phyloP scores from a whole-genome alignment of 2,113 vertebrate genomes.

The Edolisoma coerulescens region DNA sequence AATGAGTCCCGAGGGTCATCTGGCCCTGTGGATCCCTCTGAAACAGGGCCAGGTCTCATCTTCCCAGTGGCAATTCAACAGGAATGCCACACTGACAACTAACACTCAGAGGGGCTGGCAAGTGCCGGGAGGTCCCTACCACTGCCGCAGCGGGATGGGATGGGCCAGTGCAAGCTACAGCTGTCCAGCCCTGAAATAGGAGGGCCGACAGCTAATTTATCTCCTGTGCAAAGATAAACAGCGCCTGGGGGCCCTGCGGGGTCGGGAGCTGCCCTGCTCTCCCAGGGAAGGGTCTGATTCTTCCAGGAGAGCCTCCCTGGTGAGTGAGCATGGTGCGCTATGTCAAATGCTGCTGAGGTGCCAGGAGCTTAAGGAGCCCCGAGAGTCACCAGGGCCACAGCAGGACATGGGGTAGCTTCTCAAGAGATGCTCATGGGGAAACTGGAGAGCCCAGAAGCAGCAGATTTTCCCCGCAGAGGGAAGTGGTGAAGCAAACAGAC shows the following conservation, averaged over 20 bases:
- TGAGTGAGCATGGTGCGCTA: background rate
- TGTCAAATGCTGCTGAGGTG: background rate
- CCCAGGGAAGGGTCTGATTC: background rate
- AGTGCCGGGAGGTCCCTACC: background rate
- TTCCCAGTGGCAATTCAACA: background rate
- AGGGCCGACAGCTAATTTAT: slow-evolving; percentile 31
- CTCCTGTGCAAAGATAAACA: slow-evolving; percentile 39
- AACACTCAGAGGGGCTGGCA: background rate
- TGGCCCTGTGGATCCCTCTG: background rate
- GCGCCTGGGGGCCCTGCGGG: background rate
- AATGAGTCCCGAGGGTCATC: background rate
- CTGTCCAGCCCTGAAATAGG: background rate
- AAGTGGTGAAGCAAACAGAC: background rate
- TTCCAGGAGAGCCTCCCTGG: background rate
- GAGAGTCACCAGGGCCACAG: accelerated
- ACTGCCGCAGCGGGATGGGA: accelerated
- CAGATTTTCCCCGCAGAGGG: background rate
- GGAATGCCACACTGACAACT: background rate
- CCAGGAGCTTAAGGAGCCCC: background rate
- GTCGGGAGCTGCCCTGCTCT: background rate
- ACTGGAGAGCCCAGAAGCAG: background rate
- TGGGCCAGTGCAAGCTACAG: background rate
- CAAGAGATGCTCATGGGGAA: background rate
- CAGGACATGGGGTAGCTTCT: background rate
- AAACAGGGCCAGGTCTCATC: background rate